These are phyloP conservation scores for Acanthurus tractus DNA, from an alignment of 2,797 vertebrate genomes.

Conservation along the genomic window DNA sequence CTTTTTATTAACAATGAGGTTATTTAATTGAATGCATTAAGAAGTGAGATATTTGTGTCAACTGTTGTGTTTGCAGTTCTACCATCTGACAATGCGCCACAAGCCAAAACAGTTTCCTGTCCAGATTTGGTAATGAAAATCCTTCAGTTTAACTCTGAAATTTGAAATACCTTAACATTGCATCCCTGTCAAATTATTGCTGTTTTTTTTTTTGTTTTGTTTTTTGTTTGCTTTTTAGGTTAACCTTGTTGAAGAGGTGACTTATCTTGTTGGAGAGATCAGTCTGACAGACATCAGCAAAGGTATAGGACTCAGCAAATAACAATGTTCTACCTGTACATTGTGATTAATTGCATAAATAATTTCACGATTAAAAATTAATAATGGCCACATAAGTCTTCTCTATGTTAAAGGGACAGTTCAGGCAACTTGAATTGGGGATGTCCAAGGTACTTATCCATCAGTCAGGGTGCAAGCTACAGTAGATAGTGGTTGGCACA, in stretches of 20 bases:
- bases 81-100: slow-evolving; percentile 17
- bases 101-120: background rate
- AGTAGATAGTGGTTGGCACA: too few species aligned
- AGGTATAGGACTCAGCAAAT: slow-evolving; percentile 39
- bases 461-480: too few species aligned
- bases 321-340: background rate
- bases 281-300: slow-evolving; percentile 16
- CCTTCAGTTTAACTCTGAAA: background rate
- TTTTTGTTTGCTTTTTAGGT: slow-evolving; percentile 29
- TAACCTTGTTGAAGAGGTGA: slow-evolving; percentile 41
- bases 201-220: background rate
- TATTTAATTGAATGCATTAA: background rate
- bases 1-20: background rate
- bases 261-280: slow-evolving; percentile 31
- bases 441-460: too few species aligned
- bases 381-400: background rate
- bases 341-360: background rate
- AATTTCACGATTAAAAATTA: background rate
- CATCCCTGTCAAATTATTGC: background rate
- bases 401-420: background rate
- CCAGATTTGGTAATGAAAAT: slow-evolving; percentile 43
- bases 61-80: slow-evolving; percentile 25
- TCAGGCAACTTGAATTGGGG: too few species aligned
- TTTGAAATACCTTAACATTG: background rate
- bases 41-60: background rate